Evolutionary conservation across 1,140 invertebrate genomes (phyloP), one percentile per base, ranked within the genome.

Genomic region (Procambarus virginalis): DNA sequence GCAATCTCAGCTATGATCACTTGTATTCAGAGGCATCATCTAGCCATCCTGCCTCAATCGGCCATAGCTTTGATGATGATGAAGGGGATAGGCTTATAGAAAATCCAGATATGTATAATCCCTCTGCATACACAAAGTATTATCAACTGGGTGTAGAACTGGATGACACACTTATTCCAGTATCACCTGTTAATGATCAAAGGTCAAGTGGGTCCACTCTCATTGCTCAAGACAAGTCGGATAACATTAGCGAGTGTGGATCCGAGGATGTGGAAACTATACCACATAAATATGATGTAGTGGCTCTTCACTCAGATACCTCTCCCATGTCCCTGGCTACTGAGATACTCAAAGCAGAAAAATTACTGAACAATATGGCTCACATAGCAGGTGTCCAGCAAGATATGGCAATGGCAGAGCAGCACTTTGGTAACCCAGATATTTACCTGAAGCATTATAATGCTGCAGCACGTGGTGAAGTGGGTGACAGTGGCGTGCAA

Each of bases 1-100:
- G 90, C 75, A 84, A 87, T 82, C 81, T 92, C 12, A 92, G 92
- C 70, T 58, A 76, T 49, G 92, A 86, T 46, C 89, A 77, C 49
- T 58, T 92, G 34, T 91, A 91, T 70, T 92, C 92, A 55, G 85
- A 87, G 49, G 77, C 89, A 82, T 92, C 91, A 83, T 88, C 90
- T 12, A 92, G 91, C 60, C 85, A 78, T 73, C 81, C 84, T 46
- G 81, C 82, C 22, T 90, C 91, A 58, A 55, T 77, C 22, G 84
- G 77, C 70, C 88, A 90, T 34, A 92, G 88, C 77, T 90, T 92
- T 79, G 84, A 89, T 77, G 91, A 91, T 20, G 90, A 87, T 20
- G 91, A 92, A 22, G 80, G 55, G 51, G 85, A 89, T 9, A 82
- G 70, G 45, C 82, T 77, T 58, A 48, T 82, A 75, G 91, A 82